Base-by-base conservation (phyloP, 1,140 invertebrate genomes). In the Calycopis cecrops region DNA sequence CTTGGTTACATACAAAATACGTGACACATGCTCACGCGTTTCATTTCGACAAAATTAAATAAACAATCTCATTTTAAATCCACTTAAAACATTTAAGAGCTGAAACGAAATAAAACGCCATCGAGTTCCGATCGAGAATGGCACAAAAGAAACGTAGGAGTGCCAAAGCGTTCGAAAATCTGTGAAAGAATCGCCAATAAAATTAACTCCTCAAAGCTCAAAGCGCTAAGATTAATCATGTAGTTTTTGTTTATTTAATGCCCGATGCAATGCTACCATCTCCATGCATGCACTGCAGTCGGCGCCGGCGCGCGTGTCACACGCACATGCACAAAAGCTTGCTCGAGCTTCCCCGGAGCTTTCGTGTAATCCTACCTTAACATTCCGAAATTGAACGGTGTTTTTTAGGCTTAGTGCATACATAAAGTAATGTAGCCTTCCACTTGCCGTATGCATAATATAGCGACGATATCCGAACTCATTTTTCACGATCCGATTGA, bases 401-500 rank as follows among this genome's bases (percentile, higher is more conserved):
- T 44, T 44, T 40, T 40, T 40, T 17, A 44, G 40, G 14, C 12
- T 14, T 16, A 44, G 14, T 14, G 6, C 21, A 28, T 6, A 28
- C 21, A 28, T 6, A 6, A 28, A 6, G 2, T 28, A 55, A 38
- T 38, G 55, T 38, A 18, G 53, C 51, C 66, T 60, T 71, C 69
- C 77, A 82, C 79, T 80, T 81, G 79, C 66, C 68, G 51, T 60
- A 70, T 79, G 76, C 69, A 79, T 81, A 78, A 79, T 76, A 74
- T 70, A 65, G 53, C 57, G 58, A 66, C 61, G 67, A 66, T 70
- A 65, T 48, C 63, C 68, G 62, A 74, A 59, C 55, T 68, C 60
- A 85, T 85, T 83, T 85, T 82, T 85, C 79, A 83, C 60, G 55
- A 71, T 61, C 75, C 49, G 65, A 80, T 85, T 85, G 82, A 83